phyloP scores from a whole-genome alignment of 2,113 vertebrate species.

The Cettia cetti region DNA sequence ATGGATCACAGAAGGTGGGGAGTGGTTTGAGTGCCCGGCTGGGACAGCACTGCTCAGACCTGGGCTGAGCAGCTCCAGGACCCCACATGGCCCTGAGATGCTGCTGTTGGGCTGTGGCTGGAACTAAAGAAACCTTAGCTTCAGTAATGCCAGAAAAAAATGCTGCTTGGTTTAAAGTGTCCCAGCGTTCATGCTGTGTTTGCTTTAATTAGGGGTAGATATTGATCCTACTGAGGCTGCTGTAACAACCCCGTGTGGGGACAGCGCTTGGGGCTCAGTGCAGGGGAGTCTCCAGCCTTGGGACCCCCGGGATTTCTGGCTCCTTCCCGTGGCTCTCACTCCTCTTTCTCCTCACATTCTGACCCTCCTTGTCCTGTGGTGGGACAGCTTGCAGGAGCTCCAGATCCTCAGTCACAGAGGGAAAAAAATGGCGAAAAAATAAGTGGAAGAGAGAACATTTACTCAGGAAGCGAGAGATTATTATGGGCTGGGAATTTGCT shows the following conservation, averaged over 20 bases:
- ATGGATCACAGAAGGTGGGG: rapidly evolving
- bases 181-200: neutral
- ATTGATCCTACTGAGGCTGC: neutral
- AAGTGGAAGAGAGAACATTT: neutral
- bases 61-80: neutral
- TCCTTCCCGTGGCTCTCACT: neutral
- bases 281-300: neutral
- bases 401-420: neutral
- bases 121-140: neutral
- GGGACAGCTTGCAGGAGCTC: neutral
- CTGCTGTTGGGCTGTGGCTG: rapidly evolving
- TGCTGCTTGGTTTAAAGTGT: neutral
- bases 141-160: neutral
- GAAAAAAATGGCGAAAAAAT: too few species aligned
- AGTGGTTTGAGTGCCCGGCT: rapidly evolving
- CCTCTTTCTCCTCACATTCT: neutral
- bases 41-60: neutral
- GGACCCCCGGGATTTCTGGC: neutral
- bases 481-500: neutral
- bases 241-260: neutral
- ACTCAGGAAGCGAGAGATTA: neutral
- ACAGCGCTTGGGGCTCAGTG: neutral
- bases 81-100: neutral
- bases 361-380: neutral
- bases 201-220: constrained; percentile 25